Evolutionary conservation across 2,797 vertebrate genomes (phyloP).

Genomic region (Knipowitschia caucasica): DNA sequence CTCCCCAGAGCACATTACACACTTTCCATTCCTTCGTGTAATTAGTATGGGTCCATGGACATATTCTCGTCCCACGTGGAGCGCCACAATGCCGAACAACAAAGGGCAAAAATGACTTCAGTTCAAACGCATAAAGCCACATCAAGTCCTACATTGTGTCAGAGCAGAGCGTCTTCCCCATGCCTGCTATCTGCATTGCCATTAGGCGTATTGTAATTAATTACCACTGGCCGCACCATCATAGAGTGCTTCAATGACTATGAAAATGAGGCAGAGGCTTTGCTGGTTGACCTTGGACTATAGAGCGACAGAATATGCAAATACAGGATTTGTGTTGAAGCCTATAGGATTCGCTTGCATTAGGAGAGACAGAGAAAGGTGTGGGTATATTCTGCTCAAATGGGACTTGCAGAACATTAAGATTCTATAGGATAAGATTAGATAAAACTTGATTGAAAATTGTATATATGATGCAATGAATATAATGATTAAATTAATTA

Average conservation of each 20-base stretch:
- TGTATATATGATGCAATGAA: too few species aligned
- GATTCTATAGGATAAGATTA: too few species aligned
- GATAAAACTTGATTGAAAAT: too few species aligned
- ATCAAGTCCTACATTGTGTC: conserved; percentile 41
- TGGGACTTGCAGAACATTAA: too few species aligned
- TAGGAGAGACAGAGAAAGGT: conserved; percentile 23
- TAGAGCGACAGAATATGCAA: conserved; percentile 11
- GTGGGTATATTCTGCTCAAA: neutral
- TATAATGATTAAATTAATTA: too few species aligned
- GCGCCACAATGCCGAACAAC: conserved; percentile 50
- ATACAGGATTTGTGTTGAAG: conserved; percentile 4
- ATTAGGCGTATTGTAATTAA: conserved; percentile 56
- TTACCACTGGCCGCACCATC: conserved; percentile 53
- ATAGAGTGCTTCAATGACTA: conserved; percentile 39
- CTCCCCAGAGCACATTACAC: conserved; percentile 75
- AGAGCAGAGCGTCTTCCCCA: conserved; percentile 29
- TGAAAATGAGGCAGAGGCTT: conserved; percentile 51
- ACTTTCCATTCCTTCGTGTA: conserved; percentile 68
- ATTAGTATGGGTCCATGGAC: conserved; percentile 69
- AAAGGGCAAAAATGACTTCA: conserved; percentile 44
- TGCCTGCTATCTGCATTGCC: conserved; percentile 23
- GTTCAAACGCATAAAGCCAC: conserved; percentile 49
- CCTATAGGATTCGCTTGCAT: conserved; percentile 36
- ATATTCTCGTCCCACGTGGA: conserved; percentile 61
- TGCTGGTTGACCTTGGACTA: conserved; percentile 58